phyloP scores from a whole-genome alignment of 2,888 invertebrate species.

The Aspidiotus rigidus region DNA sequence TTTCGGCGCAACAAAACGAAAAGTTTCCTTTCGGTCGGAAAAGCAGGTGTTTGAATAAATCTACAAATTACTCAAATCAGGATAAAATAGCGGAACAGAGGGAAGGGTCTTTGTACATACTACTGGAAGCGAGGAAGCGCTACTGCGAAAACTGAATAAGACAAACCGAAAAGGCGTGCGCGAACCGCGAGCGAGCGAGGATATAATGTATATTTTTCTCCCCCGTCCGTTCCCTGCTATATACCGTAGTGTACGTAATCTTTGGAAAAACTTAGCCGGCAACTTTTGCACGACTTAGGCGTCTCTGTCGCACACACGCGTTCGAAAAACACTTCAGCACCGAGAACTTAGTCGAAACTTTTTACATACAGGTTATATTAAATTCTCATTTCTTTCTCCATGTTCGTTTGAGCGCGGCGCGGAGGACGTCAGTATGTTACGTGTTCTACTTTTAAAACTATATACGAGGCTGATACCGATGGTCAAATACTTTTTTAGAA shows the following conservation, averaged over 20 bases:
- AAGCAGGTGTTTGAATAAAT: constrained; percentile 4
- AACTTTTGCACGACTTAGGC: not conserved
- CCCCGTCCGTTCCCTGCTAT: too few species aligned
- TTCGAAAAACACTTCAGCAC: not conserved
- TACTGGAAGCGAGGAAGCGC: not conserved
- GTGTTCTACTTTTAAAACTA: too few species aligned
- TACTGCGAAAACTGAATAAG: not conserved
- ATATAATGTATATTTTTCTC: too few species aligned
- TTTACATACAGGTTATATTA: not conserved
- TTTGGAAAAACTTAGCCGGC: constrained; percentile 1
- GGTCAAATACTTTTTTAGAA: too few species aligned
- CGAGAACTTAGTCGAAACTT: not conserved
- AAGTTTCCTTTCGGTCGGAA: not conserved
- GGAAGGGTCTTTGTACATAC: not conserved
- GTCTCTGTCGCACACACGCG: not conserved
- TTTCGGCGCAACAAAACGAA: not conserved
- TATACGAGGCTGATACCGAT: too few species aligned
- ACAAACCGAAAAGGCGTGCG: not conserved
- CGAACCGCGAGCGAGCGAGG: not conserved
- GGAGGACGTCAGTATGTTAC: too few species aligned
- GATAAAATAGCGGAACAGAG: not conserved
- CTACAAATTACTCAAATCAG: constrained; percentile 4
- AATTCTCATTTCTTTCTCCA: not conserved
- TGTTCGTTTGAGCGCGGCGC: not conserved
- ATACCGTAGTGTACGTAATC: too few species aligned